Evolutionary conservation across 2,797 vertebrate genomes (phyloP).

Genomic region (Limnodromus scolopaceus): DNA sequence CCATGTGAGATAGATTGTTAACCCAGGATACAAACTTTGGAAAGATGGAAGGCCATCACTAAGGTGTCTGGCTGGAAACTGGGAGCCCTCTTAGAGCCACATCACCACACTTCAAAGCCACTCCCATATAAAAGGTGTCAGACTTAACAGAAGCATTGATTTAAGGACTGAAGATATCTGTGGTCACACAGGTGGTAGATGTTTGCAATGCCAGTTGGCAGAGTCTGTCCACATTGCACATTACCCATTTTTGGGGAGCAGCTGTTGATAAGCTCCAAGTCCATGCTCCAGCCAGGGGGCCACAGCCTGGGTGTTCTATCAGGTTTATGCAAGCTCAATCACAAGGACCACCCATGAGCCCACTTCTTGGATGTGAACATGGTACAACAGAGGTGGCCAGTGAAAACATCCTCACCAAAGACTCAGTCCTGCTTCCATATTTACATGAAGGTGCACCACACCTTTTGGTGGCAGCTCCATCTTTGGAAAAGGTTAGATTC

Average conservation of each 20-base stretch:
- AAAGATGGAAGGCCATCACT: not conserved
- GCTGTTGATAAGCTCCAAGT: not conserved
- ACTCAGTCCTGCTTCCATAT: not conserved
- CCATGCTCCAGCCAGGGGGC: not conserved
- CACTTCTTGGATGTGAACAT: not conserved
- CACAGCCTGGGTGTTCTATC: not conserved
- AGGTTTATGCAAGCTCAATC: not conserved
- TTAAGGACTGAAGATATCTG: not conserved
- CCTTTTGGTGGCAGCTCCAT: not conserved
- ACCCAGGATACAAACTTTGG: not conserved
- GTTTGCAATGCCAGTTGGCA: not conserved
- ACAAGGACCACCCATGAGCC: not conserved
- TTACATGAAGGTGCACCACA: not conserved
- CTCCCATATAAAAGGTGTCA: not conserved
- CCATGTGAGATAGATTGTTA: not conserved
- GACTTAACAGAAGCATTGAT: not conserved
- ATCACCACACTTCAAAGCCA: not conserved
- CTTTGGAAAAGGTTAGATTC: not conserved
- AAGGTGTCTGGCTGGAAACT: not conserved
- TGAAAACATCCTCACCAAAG: not conserved
- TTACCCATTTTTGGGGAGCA: not conserved
- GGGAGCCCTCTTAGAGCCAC: not conserved
- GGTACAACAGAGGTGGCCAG: not conserved
- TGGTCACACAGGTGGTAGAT: not conserved
- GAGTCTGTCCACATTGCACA: not conserved